Evolutionary conservation across 2,797 vertebrate species (phyloP).

Genomic region (Triplophysa yarkandensis): DNA sequence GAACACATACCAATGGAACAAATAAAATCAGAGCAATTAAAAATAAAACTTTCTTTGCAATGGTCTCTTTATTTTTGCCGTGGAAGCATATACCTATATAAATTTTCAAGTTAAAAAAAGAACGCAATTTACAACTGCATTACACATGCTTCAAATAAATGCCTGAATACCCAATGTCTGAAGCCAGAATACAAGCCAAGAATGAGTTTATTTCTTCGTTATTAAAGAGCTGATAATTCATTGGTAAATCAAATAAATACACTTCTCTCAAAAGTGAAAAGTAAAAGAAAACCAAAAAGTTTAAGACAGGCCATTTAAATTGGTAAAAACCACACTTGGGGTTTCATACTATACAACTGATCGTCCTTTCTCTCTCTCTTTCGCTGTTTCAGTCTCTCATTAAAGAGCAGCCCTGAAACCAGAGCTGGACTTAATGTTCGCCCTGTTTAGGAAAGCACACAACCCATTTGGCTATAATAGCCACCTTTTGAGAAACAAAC

Average conservation of each 20-base stretch:
- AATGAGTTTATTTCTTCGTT: constrained; percentile 13
- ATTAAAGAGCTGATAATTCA: constrained; percentile 67
- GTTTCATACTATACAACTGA: constrained; percentile 72
- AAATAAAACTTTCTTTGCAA: no score
- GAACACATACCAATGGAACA: no score
- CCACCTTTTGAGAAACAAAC: constrained; percentile 77
- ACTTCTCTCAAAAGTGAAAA: constrained; percentile 54
- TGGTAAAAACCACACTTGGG: constrained; percentile 75
- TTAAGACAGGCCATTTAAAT: constrained; percentile 71
- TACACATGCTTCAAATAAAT: constrained; percentile 2
- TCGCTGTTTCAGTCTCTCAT: constrained; percentile 79
- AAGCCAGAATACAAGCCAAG: constrained; percentile 12
- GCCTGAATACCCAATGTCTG: not conserved
- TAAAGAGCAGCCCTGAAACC: constrained; percentile 78
- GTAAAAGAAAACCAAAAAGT: constrained; percentile 52
- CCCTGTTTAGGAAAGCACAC: constrained; percentile 78
- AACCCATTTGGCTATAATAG: constrained; percentile 80
- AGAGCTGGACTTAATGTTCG: constrained; percentile 77
- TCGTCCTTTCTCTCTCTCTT: constrained; percentile 70
- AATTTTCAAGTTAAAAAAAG: no score
- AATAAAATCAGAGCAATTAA: no score
- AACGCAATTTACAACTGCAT: no score
- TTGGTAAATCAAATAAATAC: constrained; percentile 64
- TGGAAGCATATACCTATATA: no score
- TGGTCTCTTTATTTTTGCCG: no score